A percentile compares a stretch with the other conserved stretches of the same genome.
Conservation (phyloP, 2,888 invertebrate genomes). For the Mythimna vitellina region DNA sequence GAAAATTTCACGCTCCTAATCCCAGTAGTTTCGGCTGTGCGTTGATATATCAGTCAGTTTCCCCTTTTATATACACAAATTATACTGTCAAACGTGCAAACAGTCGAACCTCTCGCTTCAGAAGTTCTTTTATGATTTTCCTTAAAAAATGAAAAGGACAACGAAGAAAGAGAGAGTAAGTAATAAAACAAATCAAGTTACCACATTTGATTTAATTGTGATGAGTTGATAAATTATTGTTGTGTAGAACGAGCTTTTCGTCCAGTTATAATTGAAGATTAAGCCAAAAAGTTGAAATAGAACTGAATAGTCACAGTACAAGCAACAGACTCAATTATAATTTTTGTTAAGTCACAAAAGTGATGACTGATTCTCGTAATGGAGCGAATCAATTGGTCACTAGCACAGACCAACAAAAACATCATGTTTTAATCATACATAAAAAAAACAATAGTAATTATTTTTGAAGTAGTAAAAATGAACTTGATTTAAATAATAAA, state of each 20-base stretch:
- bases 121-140: no score
- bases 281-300: neutral
- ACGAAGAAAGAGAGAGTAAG: no score
- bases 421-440: neutral
- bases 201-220: no score
- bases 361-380: conserved; percentile 5
- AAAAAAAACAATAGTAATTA: neutral
- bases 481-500: conserved; percentile 1
- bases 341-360: conserved; percentile 40
- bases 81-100: no score
- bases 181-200: no score
- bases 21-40: no score
- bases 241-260: neutral
- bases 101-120: no score
- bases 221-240: neutral
- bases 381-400: conserved; percentile 28
- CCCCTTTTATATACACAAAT: no score
- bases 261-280: neutral
- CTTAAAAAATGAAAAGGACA: no score
- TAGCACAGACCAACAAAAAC: neutral
- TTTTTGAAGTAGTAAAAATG: neutral
- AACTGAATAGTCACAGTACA: conserved; percentile 7
- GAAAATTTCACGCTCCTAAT: no score
- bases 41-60: no score
- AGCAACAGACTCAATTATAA: conserved; percentile 9